A percentile compares a stretch with the other conserved stretches of the same genome.
Conservation (phyloP, 1,140 invertebrate species). For the Ditylenchus dipsaci region DNA sequence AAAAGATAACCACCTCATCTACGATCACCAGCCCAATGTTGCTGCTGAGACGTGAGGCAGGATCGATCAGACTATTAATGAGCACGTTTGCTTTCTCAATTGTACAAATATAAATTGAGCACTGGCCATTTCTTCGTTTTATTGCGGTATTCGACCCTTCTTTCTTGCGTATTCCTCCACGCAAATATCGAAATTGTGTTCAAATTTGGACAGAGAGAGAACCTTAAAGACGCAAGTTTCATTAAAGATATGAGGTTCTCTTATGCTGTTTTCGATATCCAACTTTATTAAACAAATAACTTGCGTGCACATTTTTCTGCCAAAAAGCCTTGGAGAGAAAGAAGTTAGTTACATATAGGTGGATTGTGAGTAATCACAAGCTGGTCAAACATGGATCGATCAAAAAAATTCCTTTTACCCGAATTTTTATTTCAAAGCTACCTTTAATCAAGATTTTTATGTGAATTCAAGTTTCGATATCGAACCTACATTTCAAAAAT, state of each 20-base stretch:
- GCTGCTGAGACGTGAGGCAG: constrained; percentile 62
- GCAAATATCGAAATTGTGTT: constrained; percentile 70
- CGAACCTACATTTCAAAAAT: too few species aligned
- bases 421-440: too few species aligned
- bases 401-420: too few species aligned
- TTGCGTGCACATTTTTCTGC: constrained; percentile 28
- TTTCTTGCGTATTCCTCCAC: constrained; percentile 90
- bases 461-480: too few species aligned
- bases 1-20: constrained; percentile 75
- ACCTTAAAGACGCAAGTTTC: constrained; percentile 15
- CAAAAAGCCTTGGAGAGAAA: too few species aligned
- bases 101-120: constrained; percentile 81
- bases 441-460: too few species aligned
- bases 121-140: constrained; percentile 67
- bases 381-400: too few species aligned
- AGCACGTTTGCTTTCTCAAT: constrained; percentile 86
- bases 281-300: not conserved
- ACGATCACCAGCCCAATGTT: constrained; percentile 80
- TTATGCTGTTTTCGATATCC: not conserved
- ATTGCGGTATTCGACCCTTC: constrained; percentile 77
- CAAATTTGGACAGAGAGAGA: constrained; percentile 33
- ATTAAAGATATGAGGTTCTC: not conserved
- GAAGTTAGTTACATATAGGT: too few species aligned
- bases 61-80: constrained; percentile 78
- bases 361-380: too few species aligned